Evolutionary conservation across 2,113 vertebrate species (phyloP), one percentile per base, ranked within the genome.

Genomic region (Scytalopus superciliaris): DNA sequence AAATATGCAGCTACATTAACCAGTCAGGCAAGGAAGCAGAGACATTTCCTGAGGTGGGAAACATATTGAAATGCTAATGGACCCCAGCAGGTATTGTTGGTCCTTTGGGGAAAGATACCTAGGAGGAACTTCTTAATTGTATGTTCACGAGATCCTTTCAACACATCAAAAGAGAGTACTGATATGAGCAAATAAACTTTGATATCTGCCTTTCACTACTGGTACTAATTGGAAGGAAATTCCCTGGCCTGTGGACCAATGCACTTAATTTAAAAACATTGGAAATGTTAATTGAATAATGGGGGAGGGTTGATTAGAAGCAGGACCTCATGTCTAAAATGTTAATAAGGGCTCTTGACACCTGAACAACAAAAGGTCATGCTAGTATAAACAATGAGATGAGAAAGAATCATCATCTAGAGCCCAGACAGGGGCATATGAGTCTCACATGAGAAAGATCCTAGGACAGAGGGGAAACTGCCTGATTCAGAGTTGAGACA

Each of bases 111-210:
- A 88, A 93, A 85, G 83, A 94, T 80, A 96, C 80, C 94, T 89
- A 93, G 74, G 63, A 94, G 91, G 92, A 94, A 94, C 89, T 97
- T 95, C 89, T 96, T 97, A 97, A 97, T 97, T 96, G 93, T 94
- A 45, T 73, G 77, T 96, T 94, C 94, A 72, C 77, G 63, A 94
- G 72, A 90, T 96, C 84, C 64, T 93, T 95, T 93, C 85, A 87
- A 84, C 56, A 96, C 91, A 96, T 97, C 95, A 97, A 97, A 97
- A 85, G 87, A 68, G 44, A 84, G 42, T 77, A 80, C 76, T 52
- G 89, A 90, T 97, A 75, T 5, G 6, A 94, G 89, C 87, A 97
- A 97, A 97, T 94, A 97, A 97, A 97, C 92, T 96, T 96, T 96
- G 92, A 96, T 96, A 89, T 87, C 74, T 93, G 83, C 73, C 89